Base-by-base conservation (phyloP, 2,888 invertebrate species). In the Cataglyphis rosenhaueri region DNA sequence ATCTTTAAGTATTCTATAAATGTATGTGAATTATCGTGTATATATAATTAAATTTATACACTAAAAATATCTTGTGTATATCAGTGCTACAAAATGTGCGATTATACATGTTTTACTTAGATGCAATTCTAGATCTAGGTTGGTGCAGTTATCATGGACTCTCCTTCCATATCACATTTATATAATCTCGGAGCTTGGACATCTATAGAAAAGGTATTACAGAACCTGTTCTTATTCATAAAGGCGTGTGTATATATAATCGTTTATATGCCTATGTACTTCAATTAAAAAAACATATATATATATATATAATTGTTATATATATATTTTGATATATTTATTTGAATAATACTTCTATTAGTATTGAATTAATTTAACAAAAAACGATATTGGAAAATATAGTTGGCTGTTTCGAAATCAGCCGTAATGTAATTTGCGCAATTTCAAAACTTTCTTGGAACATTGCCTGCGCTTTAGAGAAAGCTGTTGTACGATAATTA, bases 1-100 rank as follows among this genome's bases (percentile, higher is more conserved):
- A 73, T 44, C 29, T 44, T 32, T 15, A 48, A n/a, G 32, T 9
- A 32, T 74, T 74, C 21, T 32, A 74, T 64, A 64, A 44, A 44
- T 62, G 48, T 12, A 8, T 9, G 21, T 62, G 6, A 5, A 21
- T 44, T 21, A 21, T 64, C 32, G 21, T 21, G 64, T 35, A 48
- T 48, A 21, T 4, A 21, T 35, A 35, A 74, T 48, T 62, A 62
- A 74, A 35, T 21, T 35, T 64, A 62, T 25, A 44, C 15, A 57
- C 70, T 18, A 10, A 9, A 10, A 55, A 71, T 25, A 71, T 25
- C 55, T 38, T 1, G 5, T 38, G 5, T 55, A n/a, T 52, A 25
- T 10, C 35, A 65, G 4, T 70, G 48, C 15, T 70, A 8, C 32
- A 35, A 70, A 71, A 15, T 1, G 12, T 18, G 9, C 15, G 21